phyloP scores from a whole-genome alignment of 2,113 vertebrate genomes.

The Notothenia coriiceps region DNA sequence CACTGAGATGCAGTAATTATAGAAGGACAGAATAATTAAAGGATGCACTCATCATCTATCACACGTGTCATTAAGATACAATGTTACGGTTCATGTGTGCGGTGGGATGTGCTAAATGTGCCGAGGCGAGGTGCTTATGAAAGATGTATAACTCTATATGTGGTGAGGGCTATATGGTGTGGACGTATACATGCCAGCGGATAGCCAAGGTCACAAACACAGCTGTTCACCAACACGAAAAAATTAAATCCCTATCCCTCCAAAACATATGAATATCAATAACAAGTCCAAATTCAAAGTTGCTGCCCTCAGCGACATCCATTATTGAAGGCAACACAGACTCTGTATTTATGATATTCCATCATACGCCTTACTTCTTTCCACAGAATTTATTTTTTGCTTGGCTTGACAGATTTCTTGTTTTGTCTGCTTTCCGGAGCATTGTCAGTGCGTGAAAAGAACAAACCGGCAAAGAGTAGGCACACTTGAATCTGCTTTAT shows the following conservation, averaged over 20 bases:
- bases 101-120: conserved; percentile 20
- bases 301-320: conserved; percentile 31
- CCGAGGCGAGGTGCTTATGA: conserved; percentile 1
- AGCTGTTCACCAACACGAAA: conserved; percentile 11
- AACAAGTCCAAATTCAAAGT: conserved; percentile 38
- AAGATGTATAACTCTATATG: conserved; percentile 58
- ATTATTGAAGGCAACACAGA: conserved; percentile 26
- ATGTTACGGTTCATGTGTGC: conserved; percentile 23
- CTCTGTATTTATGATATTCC: conserved; percentile 61
- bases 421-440: conserved; percentile 47
- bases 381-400: conserved; percentile 40
- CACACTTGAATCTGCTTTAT: conserved; percentile 20
- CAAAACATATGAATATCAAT: background rate
- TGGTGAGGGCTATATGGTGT: conserved; percentile 16
- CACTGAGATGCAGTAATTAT: conserved; percentile 58
- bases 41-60: conserved; percentile 56
- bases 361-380: conserved; percentile 43
- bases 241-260: background rate
- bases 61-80: conserved; percentile 38
- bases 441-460: conserved; percentile 42
- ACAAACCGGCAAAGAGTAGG: conserved; percentile 14
- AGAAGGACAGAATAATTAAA: conserved; percentile 61
- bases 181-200: background rate
- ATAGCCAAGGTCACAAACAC: conserved; percentile 40
- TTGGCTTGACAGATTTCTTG: conserved; percentile 39